Evolutionary conservation across 1,140 invertebrate genomes (phyloP), one percentile per base, ranked within the genome.

Genomic region (Drosophila sproati): DNA sequence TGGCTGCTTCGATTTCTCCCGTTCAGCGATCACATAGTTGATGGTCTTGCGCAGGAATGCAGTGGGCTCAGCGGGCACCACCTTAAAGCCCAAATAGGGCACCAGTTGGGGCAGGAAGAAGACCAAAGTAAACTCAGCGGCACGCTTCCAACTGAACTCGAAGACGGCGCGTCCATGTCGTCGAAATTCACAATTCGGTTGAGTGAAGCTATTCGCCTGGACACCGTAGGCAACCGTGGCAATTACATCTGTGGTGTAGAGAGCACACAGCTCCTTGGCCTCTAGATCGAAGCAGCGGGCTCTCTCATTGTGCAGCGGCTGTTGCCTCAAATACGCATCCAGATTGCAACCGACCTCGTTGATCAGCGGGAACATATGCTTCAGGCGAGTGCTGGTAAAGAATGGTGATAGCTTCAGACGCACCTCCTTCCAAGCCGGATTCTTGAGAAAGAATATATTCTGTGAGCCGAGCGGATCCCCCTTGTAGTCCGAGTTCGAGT

Each of bases 181-280:
- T 20, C 86, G 92, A 66, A 93, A 94, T 12, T 93, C 93, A 5
- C 92, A 93, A 31, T 93, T 89, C 6, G 93, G 91, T 43, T 94
- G 82, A 6, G 85, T 93, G 20, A 95, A 88, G 6, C 93, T 93
- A 55, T 95, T 94, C 29, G 94, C 93, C 70, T 94, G 92, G 60
- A 95, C 93, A n/a, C 94, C 95, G 66, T 94, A 95, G n/a, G 94
- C 94, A 54, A 94, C 93, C 2, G 93, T 94, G 8, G 94, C 94
- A 68, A 95, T 95, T 4, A 95, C 94, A 85, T 95, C 94, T 12
- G 94, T 94, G 8, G 94, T 94, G 63, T 93, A 95, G 54, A 93
- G 93, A 0, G 93, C 91, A 45, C 93, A 93, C 51, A 94, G 66
- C 52, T 94, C 94, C 82, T 94, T 94, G 50, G 92, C 80, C 57